A percentile compares a stretch with the other conserved stretches of the same genome.
Conservation (phyloP, 30 jellyfish, hydroid and myxozoan species). For the Nemopilema nomurai region DNA sequence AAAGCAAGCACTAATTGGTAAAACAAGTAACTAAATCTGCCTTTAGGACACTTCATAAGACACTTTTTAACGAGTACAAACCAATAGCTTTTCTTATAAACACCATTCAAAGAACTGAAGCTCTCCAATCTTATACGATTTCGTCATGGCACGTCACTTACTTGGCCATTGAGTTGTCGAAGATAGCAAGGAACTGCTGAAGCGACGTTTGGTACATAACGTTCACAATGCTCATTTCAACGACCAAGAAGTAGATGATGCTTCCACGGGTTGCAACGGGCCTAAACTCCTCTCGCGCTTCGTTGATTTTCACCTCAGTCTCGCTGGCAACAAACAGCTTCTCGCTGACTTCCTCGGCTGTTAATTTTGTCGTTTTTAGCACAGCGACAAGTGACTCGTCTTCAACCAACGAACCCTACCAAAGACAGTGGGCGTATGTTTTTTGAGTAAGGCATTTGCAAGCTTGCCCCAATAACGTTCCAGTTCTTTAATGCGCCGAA, state of each 20-base stretch:
- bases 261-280: slow-evolving; percentile 98
- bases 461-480: too few species aligned
- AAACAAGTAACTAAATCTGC: background rate
- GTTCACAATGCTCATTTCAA: slow-evolving; percentile 98
- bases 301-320: slow-evolving; percentile 89
- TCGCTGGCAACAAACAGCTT: slow-evolving; percentile 89
- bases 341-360: slow-evolving; percentile 97
- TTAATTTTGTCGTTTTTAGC: slow-evolving; percentile 82
- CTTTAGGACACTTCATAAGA: too few species aligned
- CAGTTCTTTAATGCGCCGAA: too few species aligned
- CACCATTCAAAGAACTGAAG: background rate
- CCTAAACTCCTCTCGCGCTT: slow-evolving; percentile 93
- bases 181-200: slow-evolving; percentile 85
- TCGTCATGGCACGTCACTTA: slow-evolving; percentile 2
- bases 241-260: slow-evolving; percentile 85
- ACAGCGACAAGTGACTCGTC: slow-evolving; percentile 94
- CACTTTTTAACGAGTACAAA: too few species aligned
- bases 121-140: background rate
- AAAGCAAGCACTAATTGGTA: too few species aligned
- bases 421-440: too few species aligned
- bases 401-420: slow-evolving; percentile 93
- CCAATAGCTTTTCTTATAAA: too few species aligned
- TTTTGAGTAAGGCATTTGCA: too few species aligned
- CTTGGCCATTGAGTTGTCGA: slow-evolving; percentile 93
- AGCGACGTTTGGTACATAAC: slow-evolving; percentile 92